Conservation (phyloP, 2,888 invertebrate genomes). For the Chrysolina haemoptera region DNA sequence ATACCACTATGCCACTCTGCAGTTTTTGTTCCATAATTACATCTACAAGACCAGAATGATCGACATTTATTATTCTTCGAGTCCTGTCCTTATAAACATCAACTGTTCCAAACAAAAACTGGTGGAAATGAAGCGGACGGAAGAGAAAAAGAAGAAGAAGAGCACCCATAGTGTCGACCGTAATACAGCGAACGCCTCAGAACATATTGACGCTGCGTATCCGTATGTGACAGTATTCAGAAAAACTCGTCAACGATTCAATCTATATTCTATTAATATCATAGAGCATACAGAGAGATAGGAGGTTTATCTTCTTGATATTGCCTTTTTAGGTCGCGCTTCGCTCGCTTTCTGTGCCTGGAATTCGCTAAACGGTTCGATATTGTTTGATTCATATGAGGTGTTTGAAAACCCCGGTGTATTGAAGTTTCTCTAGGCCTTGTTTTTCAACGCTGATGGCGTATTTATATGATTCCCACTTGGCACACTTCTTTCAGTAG, state of each 20-base stretch:
- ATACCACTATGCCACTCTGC: not conserved
- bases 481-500: not conserved
- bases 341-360: too few relatives aligned
- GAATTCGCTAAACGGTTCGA: not conserved
- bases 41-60: slow-evolving; percentile 21
- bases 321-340: slow-evolving; percentile 55
- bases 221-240: slow-evolving; percentile 57
- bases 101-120: slow-evolving; percentile 52
- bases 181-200: slow-evolving; percentile 57
- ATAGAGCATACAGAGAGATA: slow-evolving; percentile 48
- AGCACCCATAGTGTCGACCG: slow-evolving; percentile 49
- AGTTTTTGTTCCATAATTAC: slow-evolving; percentile 26
- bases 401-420: not conserved
- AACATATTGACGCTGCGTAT: slow-evolving; percentile 55
- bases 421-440: not conserved
- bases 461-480: not conserved
- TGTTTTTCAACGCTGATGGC: not conserved
- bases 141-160: slow-evolving; percentile 42
- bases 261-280: slow-evolving; percentile 67
- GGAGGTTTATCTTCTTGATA: slow-evolving; percentile 53
- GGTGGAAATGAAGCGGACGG: slow-evolving; percentile 50
- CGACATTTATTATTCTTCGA: slow-evolving; percentile 31
- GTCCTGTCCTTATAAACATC: slow-evolving; percentile 47
- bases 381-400: slow-evolving; percentile 15
- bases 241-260: slow-evolving; percentile 67